Evolutionary conservation across 1,140 invertebrate species (phyloP).

Genomic region (Trinorchestia longiramus): DNA sequence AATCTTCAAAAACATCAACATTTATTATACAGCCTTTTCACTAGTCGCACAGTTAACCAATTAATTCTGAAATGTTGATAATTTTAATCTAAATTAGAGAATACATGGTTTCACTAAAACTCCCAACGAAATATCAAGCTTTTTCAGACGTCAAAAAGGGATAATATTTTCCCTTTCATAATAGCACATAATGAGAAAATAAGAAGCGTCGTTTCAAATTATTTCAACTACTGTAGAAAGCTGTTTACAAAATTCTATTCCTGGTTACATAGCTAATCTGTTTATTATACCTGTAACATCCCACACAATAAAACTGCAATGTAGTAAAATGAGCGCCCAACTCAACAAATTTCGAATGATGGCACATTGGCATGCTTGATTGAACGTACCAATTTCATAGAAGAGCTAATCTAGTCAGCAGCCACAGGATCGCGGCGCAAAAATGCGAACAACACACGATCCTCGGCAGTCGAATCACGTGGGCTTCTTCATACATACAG

Average conservation of each 20-base stretch:
- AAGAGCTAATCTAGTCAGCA: slow-evolving; percentile 33
- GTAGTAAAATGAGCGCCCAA: slow-evolving; percentile 25
- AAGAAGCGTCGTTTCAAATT: slow-evolving; percentile 11
- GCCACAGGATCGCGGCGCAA: slow-evolving; percentile 22
- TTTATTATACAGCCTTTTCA: slow-evolving; percentile 47
- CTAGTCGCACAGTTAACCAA: slow-evolving; percentile 26
- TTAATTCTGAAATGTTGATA: slow-evolving; percentile 3
- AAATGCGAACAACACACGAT: slow-evolving; percentile 39
- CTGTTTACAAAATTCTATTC: slow-evolving; percentile 54
- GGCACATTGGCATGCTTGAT: slow-evolving; percentile 47
- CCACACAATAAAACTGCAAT: slow-evolving; percentile 40
- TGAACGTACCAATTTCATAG: slow-evolving; percentile 45
- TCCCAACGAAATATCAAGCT: slow-evolving; percentile 30
- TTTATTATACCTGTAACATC: slow-evolving; percentile 37
- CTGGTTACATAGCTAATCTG: neutral
- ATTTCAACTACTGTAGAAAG: slow-evolving; percentile 49
- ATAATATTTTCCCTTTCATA: slow-evolving; percentile 10
- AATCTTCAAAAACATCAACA: slow-evolving; percentile 51
- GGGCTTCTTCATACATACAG: neutral
- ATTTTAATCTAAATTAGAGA: neutral
- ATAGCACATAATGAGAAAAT: slow-evolving; percentile 27
- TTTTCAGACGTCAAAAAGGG: neutral
- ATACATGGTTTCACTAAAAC: neutral
- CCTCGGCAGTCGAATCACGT: slow-evolving; percentile 3
- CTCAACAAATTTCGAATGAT: slow-evolving; percentile 25